Evolutionary conservation across 2,888 invertebrate species (phyloP).

Genomic region (Andrena haemorrhoa): DNA sequence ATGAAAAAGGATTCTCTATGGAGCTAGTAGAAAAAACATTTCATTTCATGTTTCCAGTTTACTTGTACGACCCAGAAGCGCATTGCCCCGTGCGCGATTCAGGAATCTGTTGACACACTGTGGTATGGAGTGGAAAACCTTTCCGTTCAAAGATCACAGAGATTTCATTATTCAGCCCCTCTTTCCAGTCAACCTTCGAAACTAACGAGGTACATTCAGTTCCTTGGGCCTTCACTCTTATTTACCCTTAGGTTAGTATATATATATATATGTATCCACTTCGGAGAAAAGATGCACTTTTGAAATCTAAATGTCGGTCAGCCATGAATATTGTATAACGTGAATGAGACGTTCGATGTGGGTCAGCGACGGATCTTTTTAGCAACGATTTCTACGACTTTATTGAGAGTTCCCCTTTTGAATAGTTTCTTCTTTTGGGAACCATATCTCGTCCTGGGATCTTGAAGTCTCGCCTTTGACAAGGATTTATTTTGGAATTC

Average conservation of each 20-base stretch:
- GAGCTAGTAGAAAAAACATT: too few species aligned
- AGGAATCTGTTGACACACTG: neutral
- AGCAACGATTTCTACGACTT: slow-evolving; percentile 32
- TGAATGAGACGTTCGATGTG: slow-evolving; percentile 32
- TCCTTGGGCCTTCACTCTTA: slow-evolving; percentile 6
- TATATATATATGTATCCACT: neutral
- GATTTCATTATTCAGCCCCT: slow-evolving; percentile 28
- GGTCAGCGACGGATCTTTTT: slow-evolving; percentile 11
- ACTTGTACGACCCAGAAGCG: neutral
- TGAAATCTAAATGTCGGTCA: slow-evolving; percentile 44
- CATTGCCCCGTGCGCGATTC: neutral
- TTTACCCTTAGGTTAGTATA: slow-evolving; percentile 6
- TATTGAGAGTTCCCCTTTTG: slow-evolving; percentile 7
- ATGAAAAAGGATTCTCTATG: too few species aligned
- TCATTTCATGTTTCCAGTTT: too few species aligned
- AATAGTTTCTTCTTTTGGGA: neutral
- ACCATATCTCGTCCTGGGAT: slow-evolving; percentile 4
- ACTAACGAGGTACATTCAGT: slow-evolving; percentile 31
- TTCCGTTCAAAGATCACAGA: neutral
- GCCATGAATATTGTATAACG: slow-evolving; percentile 33
- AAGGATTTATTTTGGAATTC: neutral
- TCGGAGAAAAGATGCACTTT: slow-evolving; percentile 10
- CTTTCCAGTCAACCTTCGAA: slow-evolving; percentile 29
- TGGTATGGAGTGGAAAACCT: neutral
- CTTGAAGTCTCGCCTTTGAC: neutral